Percentiles rank a stretch among this genome's conserved stretches.
Evolutionary conservation across 2,113 vertebrate species (phyloP).

Genomic region (Tauraco erythrolophus): DNA sequence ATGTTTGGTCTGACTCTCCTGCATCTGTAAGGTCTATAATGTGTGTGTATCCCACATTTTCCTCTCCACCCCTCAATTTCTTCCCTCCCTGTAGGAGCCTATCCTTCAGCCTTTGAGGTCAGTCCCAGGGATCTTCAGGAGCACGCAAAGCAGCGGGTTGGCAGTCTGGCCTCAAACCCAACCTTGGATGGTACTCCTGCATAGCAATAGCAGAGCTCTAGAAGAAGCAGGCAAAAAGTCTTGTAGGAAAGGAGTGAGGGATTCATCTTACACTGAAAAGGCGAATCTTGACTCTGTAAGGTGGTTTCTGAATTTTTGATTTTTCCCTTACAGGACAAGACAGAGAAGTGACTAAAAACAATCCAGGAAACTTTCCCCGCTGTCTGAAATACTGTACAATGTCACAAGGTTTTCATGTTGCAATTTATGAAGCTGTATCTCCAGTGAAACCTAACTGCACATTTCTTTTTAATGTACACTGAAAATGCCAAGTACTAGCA

Average conservation of each 20-base stretch:
- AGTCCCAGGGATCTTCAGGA: not conserved
- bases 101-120: not conserved
- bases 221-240: not conserved
- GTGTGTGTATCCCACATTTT: not conserved
- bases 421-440: not conserved
- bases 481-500: not conserved
- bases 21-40: not conserved
- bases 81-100: not conserved
- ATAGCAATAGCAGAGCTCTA: not conserved
- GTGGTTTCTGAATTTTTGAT: not conserved
- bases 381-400: not conserved
- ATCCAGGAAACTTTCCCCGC: not conserved
- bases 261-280: not conserved
- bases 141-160: not conserved
- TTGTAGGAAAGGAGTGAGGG: not conserved
- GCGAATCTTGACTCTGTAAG: not conserved
- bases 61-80: not conserved
- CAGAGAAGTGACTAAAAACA: not conserved
- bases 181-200: not conserved
- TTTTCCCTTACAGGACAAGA: not conserved
- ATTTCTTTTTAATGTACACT: not conserved
- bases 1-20: not conserved
- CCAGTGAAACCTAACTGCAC: not conserved
- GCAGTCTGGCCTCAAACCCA: not conserved
- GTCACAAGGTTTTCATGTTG: not conserved